Base-by-base conservation (phyloP, 2,888 invertebrate species). In the Scaptomyza flava region DNA sequence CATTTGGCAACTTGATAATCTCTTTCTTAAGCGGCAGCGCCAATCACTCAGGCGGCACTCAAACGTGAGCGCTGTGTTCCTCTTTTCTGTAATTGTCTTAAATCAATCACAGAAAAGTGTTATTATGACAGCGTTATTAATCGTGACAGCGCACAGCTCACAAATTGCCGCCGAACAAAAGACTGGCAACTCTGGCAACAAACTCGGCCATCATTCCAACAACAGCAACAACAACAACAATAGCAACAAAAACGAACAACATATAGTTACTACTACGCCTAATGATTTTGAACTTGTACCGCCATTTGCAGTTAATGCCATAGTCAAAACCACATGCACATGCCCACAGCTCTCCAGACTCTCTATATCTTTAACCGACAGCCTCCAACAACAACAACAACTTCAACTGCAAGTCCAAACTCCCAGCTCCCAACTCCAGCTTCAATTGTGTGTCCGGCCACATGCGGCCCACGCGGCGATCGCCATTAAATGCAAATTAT, bases 1-100 rank as follows among this genome's bases (percentile, higher is more conserved):
- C 87, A 86, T 87, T 87, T 83, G 85, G 87, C 87, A 84, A 87
- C 78, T 83, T 83, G 87, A 84, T 84, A 84, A 84, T 84, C 84
- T 84, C 84, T 84, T 84, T 87, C 82, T 84, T 84, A 84, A 85
- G 82, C 85, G 77, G 78, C 83, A 86, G 78, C 85, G 82, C 85
- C 83, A 84, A 87, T 81, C 87, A 85, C 78, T 87, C 83, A 79
- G 84, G 61, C 70, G 74, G 66, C 68, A 70, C 78, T 59, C 73
- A 83, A 83, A 87, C 85, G 87, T 87, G 83, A 87, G 85, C 75
- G 87, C 71, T 72, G 87, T 87, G 82, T 83, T 87, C 82, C 87
- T 83, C 82, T 82, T 85, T 84, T 85, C 84, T 84, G 87, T 84
- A 84, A 84, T 84, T 84, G 84, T 87, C 84, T 84, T 84, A 84